Evolutionary conservation across 2,888 invertebrate genomes (phyloP).

Genomic region (Mycogona germanica): DNA sequence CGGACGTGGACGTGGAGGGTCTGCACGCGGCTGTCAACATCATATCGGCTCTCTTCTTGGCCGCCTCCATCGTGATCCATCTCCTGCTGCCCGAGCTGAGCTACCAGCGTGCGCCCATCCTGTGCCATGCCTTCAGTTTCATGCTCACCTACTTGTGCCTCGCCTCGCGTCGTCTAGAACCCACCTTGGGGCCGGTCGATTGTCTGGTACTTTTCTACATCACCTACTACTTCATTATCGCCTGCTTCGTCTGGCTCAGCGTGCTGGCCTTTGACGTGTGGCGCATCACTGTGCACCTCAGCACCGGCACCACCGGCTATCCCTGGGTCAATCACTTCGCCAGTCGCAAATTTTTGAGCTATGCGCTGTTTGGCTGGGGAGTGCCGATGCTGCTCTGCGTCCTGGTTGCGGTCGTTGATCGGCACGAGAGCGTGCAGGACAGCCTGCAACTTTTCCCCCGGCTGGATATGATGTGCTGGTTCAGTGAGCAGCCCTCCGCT

Average conservation of each 20-base stretch:
- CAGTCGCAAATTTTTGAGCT: constrained; percentile 2
- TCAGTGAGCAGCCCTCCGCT: constrained; percentile 3
- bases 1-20: background rate
- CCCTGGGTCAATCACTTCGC: constrained; percentile 4
- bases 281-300: constrained; percentile 29
- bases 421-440: background rate
- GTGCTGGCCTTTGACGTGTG: constrained; percentile 92
- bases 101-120: constrained; percentile 9
- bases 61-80: constrained; percentile 9
- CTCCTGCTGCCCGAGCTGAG: constrained; percentile 9
- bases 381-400: constrained; percentile 8
- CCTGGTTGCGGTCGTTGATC: constrained; percentile 10
- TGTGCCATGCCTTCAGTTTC: constrained; percentile 13
- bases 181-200: background rate
- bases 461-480: constrained; percentile 14
- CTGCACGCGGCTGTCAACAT: background rate
- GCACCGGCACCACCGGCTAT: constrained; percentile 3
- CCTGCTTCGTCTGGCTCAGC: constrained; percentile 86
- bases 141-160: constrained; percentile 11
- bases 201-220: constrained; percentile 34
- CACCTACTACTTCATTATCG: constrained; percentile 78
- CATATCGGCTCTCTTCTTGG: constrained; percentile 11
- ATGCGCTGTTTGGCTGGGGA: constrained; percentile 18
- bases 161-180: background rate
- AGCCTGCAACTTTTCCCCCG: constrained; percentile 6